Evolutionary conservation across 2,888 invertebrate species (phyloP), one percentile per base, ranked within the genome.

Genomic region (Nymphalis c-album): DNA sequence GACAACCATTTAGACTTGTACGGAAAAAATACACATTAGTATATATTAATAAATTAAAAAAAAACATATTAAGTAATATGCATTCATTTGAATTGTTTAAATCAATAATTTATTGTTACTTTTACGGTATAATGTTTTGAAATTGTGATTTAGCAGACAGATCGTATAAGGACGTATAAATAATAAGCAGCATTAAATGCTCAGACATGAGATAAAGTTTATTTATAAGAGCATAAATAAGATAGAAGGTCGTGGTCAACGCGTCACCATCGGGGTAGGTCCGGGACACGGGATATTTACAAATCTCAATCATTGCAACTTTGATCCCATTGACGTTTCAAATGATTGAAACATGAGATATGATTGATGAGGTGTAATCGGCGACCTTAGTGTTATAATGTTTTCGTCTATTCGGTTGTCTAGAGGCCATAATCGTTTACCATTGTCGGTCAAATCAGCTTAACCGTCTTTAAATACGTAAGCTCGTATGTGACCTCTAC

Each of bases 211-310:
- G 84, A 87, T 86, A 85, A 84, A 76, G 82, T 78, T 70, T 88
- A 89, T 89, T 88, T 84, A 89, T 88, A 86, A 83, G 75, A 82
- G 81, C 85, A 85, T 85, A 85, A 85, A 86, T 83, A 83, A 84
- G 84, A 87, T 83, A 81, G 84, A 86, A 85, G 85, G 85, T 78
- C 84, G 76, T 78, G 75, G 78, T 84, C 85, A 82, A 85, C 85
- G 83, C 83, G 75, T 78, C 71, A 74, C 77, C 85, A 74, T 83
- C 86, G 85, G 88, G 88, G 90, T 90, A 89, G 90, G 90, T 90
- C 89, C 83, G 85, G 82, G 82, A 83, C 82, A 77, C 74, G 77
- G 77, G 71, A 77, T 76, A 73, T 73, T 75, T 76, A 74, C 72
- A 75, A 65, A 74, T 73, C 78, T 72, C 16, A 48, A 75, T 22